A percentile compares a stretch with the other conserved stretches of the same genome.
phyloP scores from a whole-genome alignment of 2,113 vertebrate species.

The Microcebus lehilahytsara region DNA sequence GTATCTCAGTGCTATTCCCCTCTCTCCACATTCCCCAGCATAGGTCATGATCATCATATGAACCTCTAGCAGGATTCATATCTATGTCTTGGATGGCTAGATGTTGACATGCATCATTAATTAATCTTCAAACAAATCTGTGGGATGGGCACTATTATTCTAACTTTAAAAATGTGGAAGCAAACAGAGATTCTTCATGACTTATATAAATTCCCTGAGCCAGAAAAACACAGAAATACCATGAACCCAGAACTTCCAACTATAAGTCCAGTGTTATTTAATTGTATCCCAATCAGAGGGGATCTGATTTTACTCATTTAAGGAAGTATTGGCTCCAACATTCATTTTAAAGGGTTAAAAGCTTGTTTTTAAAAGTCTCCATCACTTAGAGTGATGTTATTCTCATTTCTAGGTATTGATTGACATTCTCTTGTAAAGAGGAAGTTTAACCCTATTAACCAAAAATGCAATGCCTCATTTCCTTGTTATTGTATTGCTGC shows the following conservation, averaged over 20 bases:
- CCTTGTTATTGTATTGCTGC: background rate
- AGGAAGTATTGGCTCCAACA: background rate
- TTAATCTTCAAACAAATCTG: background rate
- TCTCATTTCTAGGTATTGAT: background rate
- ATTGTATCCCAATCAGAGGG: background rate
- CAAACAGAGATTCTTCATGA: background rate
- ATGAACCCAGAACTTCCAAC: background rate
- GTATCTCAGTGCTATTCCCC: background rate
- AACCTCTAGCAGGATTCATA: background rate
- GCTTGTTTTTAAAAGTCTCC: background rate
- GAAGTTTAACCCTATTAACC: background rate
- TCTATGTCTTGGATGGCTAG: background rate
- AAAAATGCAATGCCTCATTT: background rate
- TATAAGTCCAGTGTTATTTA: background rate
- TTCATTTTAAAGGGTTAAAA: background rate
- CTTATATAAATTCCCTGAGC: background rate
- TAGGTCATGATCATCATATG: background rate
- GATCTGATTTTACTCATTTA: background rate
- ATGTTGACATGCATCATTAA: background rate
- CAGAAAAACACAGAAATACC: background rate
- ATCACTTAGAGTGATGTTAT: background rate
- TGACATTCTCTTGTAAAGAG: background rate
- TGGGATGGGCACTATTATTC: background rate
- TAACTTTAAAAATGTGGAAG: background rate
- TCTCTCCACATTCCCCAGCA: background rate